phyloP scores from a whole-genome alignment of 1,140 invertebrate genomes.

The Drosophila baimaii region DNA sequence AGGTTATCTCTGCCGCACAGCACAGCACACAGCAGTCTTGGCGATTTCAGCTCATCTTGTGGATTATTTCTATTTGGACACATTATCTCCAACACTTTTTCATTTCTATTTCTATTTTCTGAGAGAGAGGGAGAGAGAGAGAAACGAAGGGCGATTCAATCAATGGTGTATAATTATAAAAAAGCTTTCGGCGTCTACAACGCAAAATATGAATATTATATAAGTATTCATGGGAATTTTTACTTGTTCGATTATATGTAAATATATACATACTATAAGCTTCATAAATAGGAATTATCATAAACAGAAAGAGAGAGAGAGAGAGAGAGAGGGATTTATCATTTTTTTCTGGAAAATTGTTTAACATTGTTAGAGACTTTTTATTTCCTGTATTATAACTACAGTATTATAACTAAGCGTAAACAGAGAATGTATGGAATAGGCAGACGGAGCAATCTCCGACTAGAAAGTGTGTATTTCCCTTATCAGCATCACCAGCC shows the following conservation, averaged over 20 bases:
- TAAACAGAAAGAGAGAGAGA: too few relatives aligned
- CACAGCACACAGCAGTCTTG: constrained; percentile 11
- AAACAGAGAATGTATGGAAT: too few relatives aligned
- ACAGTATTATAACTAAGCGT: too few relatives aligned
- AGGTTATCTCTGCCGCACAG: constrained; percentile 33
- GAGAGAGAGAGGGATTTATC: too few relatives aligned
- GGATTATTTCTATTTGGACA: constrained; percentile 13
- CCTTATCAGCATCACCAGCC: too few relatives aligned
- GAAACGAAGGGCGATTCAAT: neutral
- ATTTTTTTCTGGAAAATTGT: neutral
- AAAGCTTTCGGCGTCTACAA: constrained; percentile 15
- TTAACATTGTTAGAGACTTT: neutral
- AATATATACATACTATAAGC: neutral
- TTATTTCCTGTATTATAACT: too few relatives aligned
- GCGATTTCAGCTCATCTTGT: constrained; percentile 33
- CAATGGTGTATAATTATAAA: constrained; percentile 26
- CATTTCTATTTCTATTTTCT: neutral
- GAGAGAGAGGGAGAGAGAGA: constrained; percentile 1
- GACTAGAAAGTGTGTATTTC: too few relatives aligned
- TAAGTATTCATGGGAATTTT: neutral
- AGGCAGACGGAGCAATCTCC: too few relatives aligned
- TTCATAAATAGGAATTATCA: constrained; percentile 3
- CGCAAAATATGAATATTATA: constrained; percentile 15
- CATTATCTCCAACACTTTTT: constrained; percentile 29
- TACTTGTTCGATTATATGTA: constrained; percentile 5